A percentile compares a stretch with the other conserved stretches of the same genome.
Evolutionary conservation across 2,797 vertebrate species (phyloP).

Genomic region (Alcedo quadribrachys): DNA sequence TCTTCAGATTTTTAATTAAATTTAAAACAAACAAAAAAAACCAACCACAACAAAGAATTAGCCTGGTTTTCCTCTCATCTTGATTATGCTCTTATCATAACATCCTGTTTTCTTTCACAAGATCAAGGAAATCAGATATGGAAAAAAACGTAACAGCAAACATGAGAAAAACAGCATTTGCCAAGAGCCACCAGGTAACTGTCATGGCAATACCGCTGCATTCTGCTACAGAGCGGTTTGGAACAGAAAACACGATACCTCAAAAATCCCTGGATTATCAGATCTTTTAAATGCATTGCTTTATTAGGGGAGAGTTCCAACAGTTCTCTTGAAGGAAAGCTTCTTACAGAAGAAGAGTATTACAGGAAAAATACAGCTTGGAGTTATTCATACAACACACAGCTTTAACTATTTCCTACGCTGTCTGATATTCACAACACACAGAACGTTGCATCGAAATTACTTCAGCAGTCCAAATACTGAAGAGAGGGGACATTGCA

Average conservation of each 20-base stretch:
- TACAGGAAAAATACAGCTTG: background rate
- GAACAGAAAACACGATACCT: background rate
- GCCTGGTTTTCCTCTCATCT: background rate
- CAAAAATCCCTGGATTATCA: background rate
- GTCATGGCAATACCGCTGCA: background rate
- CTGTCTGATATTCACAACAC: background rate
- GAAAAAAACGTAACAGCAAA: background rate
- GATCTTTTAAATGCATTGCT: background rate
- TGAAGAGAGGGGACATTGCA: background rate
- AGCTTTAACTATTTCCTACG: background rate
- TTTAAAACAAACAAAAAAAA: background rate
- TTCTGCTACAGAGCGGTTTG: background rate
- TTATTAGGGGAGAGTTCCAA: background rate
- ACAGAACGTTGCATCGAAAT: background rate
- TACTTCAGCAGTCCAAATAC: background rate
- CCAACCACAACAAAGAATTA: background rate
- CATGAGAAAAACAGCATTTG: background rate
- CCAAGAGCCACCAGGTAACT: background rate
- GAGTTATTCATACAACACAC: background rate
- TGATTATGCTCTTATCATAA: background rate
- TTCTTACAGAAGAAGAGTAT: background rate
- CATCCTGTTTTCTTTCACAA: constrained; percentile 6
- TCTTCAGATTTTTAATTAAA: background rate
- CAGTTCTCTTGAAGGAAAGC: background rate
- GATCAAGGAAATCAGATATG: background rate